phyloP scores from a whole-genome alignment of 2,797 vertebrate genomes.

The Sebastes cheni region DNA sequence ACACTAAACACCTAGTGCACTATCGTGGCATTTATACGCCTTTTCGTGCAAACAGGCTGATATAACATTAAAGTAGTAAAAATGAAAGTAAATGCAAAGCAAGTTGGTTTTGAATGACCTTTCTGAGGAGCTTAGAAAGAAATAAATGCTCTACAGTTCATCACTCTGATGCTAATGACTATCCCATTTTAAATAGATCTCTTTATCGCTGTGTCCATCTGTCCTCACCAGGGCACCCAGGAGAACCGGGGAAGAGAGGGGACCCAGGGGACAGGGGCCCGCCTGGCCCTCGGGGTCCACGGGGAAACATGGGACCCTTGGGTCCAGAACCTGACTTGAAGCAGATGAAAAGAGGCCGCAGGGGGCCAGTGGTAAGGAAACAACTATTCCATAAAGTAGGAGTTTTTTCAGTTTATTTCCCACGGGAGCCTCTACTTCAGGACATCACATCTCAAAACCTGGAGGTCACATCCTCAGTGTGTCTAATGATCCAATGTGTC shows the following conservation, averaged over 20 bases:
- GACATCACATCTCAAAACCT: background rate
- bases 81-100: background rate
- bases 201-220: background rate
- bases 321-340: slow-evolving; percentile 80
- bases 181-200: background rate
- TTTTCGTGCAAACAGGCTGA: no score
- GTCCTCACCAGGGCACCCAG: slow-evolving; percentile 72
- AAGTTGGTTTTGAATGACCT: background rate
- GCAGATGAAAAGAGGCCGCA: slow-evolving; percentile 81
- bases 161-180: background rate
- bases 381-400: background rate
- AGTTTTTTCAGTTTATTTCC: background rate
- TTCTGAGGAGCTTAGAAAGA: background rate
- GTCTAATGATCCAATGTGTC: background rate
- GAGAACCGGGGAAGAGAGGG: slow-evolving; percentile 78
- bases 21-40: no score
- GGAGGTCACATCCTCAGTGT: background rate
- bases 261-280: slow-evolving; percentile 72
- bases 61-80: background rate
- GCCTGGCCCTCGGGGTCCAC: slow-evolving; percentile 75
- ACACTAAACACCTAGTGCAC: rapidly evolving
- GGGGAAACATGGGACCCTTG: slow-evolving; percentile 85
- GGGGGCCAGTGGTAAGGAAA: slow-evolving; percentile 81
- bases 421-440: background rate
- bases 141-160: background rate